Evolutionary conservation across 1,140 invertebrate genomes (phyloP).

Genomic region (Armadillidium nasatum): DNA sequence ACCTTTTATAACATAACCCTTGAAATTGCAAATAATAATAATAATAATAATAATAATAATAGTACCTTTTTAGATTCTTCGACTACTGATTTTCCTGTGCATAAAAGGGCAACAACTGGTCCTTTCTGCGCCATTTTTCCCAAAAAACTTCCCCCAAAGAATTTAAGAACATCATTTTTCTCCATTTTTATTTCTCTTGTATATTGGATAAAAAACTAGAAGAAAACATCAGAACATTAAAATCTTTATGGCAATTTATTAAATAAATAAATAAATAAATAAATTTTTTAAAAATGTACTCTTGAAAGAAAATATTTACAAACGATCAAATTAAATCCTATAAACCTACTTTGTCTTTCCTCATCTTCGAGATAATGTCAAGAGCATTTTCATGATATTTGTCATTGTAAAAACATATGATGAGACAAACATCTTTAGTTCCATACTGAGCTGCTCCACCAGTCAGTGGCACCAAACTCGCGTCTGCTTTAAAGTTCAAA

Average conservation of each 20-base stretch:
- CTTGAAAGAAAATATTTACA: background rate
- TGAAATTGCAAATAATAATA: too few species aligned
- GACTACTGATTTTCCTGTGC: background rate
- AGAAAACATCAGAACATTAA: background rate
- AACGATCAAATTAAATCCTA: background rate
- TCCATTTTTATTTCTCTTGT: background rate
- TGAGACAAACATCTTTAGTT: background rate
- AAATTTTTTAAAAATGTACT: background rate
- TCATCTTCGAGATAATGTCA: constrained; percentile 2
- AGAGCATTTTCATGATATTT: background rate
- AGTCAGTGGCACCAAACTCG: background rate
- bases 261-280: background rate
- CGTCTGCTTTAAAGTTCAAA: background rate
- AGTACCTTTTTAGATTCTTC: background rate
- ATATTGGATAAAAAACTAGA: background rate
- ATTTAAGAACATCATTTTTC: background rate
- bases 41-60: too few species aligned
- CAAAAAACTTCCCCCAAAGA: background rate
- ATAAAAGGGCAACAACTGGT: background rate
- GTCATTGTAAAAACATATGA: background rate
- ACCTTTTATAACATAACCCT: too few species aligned
- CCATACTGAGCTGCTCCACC: background rate
- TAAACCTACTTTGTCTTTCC: background rate
- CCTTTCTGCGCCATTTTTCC: background rate
- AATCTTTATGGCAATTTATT: background rate